Conservation (phyloP, 1,140 invertebrate species). For the Drosophila chauvacae region DNA sequence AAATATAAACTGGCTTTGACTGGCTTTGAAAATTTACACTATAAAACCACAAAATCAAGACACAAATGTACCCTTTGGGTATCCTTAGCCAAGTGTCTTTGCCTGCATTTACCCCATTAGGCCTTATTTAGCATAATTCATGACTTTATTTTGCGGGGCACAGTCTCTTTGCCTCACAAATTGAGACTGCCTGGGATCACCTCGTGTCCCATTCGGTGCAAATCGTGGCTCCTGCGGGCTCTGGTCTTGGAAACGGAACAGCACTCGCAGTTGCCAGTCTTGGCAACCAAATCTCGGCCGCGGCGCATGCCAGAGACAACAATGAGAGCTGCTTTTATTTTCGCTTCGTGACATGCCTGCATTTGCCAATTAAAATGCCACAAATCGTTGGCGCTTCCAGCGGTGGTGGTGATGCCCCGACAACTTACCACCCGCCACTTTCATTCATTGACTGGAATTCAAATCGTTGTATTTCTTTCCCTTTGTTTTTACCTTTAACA, state of each 20-base stretch:
- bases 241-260: background rate
- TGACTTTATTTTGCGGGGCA: slow-evolving; percentile 2
- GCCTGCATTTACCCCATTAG: background rate
- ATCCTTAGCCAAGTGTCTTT: background rate
- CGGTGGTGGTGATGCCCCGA: slow-evolving; percentile 22
- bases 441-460: slow-evolving; percentile 51
- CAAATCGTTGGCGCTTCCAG: slow-evolving; percentile 68
- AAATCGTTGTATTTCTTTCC: slow-evolving; percentile 37
- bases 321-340: slow-evolving; percentile 42
- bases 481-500: background rate
- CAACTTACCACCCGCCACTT: slow-evolving; percentile 49
- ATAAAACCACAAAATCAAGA: background rate
- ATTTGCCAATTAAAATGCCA: slow-evolving; percentile 81
- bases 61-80: background rate
- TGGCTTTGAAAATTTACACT: too few species aligned
- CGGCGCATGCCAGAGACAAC: slow-evolving; percentile 38
- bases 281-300: slow-evolving; percentile 33
- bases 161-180: background rate
- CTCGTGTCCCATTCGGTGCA: background rate
- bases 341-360: slow-evolving; percentile 64
- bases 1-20: too few species aligned
- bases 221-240: slow-evolving; percentile 16
- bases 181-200: slow-evolving; percentile 4
- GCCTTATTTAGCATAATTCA: slow-evolving; percentile 7
- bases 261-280: slow-evolving; percentile 3